A percentile compares a stretch with the other conserved stretches of the same genome.
Evolutionary conservation across 2,888 invertebrate species (phyloP).

Genomic region (Drymonia ruficornis): DNA sequence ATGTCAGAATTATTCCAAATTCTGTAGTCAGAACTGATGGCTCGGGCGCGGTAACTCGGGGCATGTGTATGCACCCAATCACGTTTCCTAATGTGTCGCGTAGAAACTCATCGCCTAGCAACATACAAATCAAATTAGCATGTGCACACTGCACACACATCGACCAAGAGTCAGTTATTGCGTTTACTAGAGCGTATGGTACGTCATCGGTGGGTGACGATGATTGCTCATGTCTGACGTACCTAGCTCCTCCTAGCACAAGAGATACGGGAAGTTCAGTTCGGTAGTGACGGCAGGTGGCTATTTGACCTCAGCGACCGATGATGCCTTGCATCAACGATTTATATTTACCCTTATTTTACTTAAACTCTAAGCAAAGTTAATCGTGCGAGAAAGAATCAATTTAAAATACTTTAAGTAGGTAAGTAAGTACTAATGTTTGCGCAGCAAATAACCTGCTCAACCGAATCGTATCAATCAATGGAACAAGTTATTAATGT

Average conservation of each 20-base stretch:
- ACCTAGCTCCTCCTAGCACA: background rate
- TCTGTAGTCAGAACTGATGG: too few species aligned
- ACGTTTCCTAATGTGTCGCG: too few species aligned
- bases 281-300: too few species aligned
- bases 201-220: background rate
- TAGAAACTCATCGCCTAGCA: background rate
- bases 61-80: too few species aligned
- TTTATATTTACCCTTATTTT: too few species aligned
- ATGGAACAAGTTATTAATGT: constrained; percentile 7
- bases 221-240: background rate
- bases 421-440: background rate
- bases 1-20: too few species aligned
- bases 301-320: too few species aligned
- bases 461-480: constrained; percentile 1
- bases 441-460: background rate
- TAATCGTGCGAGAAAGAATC: background rate
- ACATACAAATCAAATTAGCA: background rate
- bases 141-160: too few species aligned
- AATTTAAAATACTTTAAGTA: background rate
- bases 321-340: too few species aligned
- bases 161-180: background rate
- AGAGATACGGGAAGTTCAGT: too few species aligned
- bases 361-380: too few species aligned
- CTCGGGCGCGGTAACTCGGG: too few species aligned
- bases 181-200: background rate